phyloP scores from a whole-genome alignment of 2,797 vertebrate species.

The Onychomys torridus region DNA sequence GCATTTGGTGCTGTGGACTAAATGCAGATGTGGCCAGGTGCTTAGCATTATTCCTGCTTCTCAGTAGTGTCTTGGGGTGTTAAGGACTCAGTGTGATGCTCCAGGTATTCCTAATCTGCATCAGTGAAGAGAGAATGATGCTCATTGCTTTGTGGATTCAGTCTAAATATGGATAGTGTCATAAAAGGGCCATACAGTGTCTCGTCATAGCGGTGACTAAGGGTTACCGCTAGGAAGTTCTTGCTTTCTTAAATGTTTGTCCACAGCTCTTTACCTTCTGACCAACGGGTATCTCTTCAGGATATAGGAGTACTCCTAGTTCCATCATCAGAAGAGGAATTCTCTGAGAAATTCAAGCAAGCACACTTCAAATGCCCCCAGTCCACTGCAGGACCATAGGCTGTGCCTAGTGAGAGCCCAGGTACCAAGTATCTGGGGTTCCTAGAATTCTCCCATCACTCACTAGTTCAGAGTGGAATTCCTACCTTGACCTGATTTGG shows the following conservation, averaged over 20 bases:
- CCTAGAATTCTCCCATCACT: conserved; percentile 93
- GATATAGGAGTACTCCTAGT: not conserved
- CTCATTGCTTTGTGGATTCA: not conserved
- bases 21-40: not conserved
- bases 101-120: no score
- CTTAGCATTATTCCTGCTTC: not conserved
- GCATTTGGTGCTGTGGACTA: not conserved
- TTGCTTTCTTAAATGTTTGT: not conserved
- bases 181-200: not conserved
- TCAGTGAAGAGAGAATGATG: not conserved
- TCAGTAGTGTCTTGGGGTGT: not conserved
- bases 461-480: conserved; percentile 94
- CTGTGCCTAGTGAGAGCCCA: conserved; percentile 93
- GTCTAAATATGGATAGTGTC: not conserved
- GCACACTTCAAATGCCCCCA: not conserved
- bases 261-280: not conserved
- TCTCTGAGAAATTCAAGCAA: not conserved
- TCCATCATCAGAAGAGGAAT: not conserved
- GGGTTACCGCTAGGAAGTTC: not conserved
- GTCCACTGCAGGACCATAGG: conserved; percentile 89
- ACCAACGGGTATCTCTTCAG: not conserved
- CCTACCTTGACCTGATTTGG: conserved; percentile 90
- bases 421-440: conserved; percentile 97
- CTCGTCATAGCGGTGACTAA: not conserved
- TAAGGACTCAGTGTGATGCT: no score